Conservation (phyloP, 2,888 invertebrate species). For the Tachystola acroxantha region DNA sequence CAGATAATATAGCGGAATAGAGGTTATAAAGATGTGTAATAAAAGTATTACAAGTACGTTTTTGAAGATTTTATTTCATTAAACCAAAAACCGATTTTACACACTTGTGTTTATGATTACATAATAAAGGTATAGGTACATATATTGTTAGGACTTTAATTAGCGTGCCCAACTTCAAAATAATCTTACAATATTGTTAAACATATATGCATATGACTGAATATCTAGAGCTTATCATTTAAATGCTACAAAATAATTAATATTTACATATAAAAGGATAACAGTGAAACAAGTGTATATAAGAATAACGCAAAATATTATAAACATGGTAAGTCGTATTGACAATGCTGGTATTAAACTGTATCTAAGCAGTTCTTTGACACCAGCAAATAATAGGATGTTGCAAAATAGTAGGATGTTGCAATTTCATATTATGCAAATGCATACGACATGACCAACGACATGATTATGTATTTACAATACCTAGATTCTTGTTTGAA, state of each 20-base stretch:
- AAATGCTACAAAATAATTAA: slow-evolving; percentile 27
- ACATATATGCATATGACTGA: slow-evolving; percentile 22
- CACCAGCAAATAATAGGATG: background rate
- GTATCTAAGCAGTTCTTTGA: background rate
- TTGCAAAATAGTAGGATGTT: too few species aligned
- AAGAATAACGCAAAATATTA: slow-evolving; percentile 15
- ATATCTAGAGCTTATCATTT: slow-evolving; percentile 34
- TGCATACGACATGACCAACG: too few species aligned
- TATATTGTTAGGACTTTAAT: slow-evolving; percentile 15
- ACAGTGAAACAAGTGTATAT: slow-evolving; percentile 26
- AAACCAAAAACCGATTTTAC: slow-evolving; percentile 37
- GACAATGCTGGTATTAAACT: background rate
- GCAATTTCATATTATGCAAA: too few species aligned
- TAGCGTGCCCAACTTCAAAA: slow-evolving; percentile 17
- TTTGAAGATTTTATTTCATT: slow-evolving; percentile 29
- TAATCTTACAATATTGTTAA: slow-evolving; percentile 25
- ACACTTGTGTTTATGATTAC: slow-evolving; percentile 19
- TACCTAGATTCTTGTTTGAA: too few species aligned
- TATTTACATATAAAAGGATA: slow-evolving; percentile 29
- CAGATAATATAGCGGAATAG: too few species aligned
- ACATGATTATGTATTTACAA: too few species aligned
- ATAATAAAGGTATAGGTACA: slow-evolving; percentile 22
- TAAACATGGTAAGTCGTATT: slow-evolving; percentile 5
- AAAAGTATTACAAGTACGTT: too few species aligned
- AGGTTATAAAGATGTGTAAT: too few species aligned